Conservation (phyloP, 2,113 vertebrate genomes). For the Gallinago paraguaiae region DNA sequence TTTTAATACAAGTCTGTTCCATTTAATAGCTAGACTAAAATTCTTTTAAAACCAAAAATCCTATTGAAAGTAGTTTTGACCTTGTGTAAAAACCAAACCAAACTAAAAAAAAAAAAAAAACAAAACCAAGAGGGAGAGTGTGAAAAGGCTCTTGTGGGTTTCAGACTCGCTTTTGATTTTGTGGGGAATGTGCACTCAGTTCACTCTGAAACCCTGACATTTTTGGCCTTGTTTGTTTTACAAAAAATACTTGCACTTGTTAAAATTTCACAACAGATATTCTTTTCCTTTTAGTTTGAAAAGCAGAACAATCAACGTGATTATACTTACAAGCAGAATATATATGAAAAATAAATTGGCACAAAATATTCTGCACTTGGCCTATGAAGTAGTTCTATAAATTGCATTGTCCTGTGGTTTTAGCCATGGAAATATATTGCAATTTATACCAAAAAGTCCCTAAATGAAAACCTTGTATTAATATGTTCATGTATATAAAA, state of each 20-base stretch:
- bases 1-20: background rate
- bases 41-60: background rate
- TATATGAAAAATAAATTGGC: background rate
- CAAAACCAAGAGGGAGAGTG: background rate
- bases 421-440: background rate
- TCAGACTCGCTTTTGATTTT: conserved; percentile 15
- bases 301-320: background rate
- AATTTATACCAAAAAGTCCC: background rate
- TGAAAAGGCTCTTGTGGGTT: background rate
- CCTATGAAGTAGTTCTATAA: background rate
- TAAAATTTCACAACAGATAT: background rate
- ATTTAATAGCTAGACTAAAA: background rate
- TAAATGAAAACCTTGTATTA: background rate
- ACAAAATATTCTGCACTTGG: background rate
- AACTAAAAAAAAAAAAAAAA: background rate
- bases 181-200: background rate
- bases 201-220: background rate
- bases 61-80: background rate
- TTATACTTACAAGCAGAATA: background rate
- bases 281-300: background rate
- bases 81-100: background rate
- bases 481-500: background rate
- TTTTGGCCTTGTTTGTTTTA: background rate
- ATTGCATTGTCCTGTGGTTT: background rate
- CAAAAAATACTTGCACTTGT: background rate